phyloP scores from a whole-genome alignment of 2,113 vertebrate species.

The Chaenocephalus aceratus region DNA sequence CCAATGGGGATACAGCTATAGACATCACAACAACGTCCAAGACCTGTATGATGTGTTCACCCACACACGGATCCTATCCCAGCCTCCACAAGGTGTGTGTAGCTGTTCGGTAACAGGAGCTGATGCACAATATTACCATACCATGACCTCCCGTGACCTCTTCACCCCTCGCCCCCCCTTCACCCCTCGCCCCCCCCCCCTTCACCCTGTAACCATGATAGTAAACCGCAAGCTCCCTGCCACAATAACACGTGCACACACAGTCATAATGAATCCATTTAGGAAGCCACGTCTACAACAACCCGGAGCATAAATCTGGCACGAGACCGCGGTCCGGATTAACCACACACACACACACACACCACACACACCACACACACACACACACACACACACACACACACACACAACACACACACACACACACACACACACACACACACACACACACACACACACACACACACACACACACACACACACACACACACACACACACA shows the following conservation, averaged over 20 bases:
- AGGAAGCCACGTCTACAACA: constrained; percentile 72
- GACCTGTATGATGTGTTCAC: too few species aligned
- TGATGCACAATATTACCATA: background rate
- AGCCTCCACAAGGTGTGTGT: too few species aligned
- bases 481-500: background rate
- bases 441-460: background rate
- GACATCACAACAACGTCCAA: too few species aligned
- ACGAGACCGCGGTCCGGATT: constrained; percentile 43
- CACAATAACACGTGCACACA: background rate
- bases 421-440: background rate
- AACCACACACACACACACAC: background rate
- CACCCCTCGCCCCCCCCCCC: background rate
- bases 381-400: background rate
- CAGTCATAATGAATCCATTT: constrained; percentile 36
- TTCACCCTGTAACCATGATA: background rate
- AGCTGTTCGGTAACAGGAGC: too few species aligned
- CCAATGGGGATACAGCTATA: too few species aligned
- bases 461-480: background rate
- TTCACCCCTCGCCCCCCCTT: background rate
- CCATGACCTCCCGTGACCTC: background rate
- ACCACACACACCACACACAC: constrained; percentile 1
- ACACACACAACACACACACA: background rate
- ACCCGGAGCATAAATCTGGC: constrained; percentile 63
- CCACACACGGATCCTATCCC: too few species aligned
- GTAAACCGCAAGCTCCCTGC: background rate